phyloP scores from a whole-genome alignment of 2,797 vertebrate species.

The Intellagama lesueurii region DNA sequence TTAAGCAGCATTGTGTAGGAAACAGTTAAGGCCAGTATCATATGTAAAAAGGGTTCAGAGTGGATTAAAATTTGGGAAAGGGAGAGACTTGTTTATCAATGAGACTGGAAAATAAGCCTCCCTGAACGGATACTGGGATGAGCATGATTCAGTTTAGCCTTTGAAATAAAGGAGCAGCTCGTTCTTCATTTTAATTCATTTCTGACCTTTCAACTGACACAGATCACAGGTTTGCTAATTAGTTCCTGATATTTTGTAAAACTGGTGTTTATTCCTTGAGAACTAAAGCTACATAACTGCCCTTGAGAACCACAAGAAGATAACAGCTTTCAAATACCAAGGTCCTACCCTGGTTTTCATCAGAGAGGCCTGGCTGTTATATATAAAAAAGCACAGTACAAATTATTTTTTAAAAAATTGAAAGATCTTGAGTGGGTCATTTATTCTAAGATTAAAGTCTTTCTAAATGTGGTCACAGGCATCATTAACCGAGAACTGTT shows the following conservation, averaged over 20 bases:
- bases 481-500: conserved; percentile 1
- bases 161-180: neutral
- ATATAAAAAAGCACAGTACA: neutral
- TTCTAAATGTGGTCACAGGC: neutral
- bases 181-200: conserved; percentile 17
- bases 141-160: neutral
- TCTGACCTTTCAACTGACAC: neutral
- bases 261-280: conserved; percentile 40
- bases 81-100: neutral
- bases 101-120: neutral
- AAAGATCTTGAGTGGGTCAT: neutral
- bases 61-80: neutral
- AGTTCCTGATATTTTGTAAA: neutral
- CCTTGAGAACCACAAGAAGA: conserved; percentile 25
- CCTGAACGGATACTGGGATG: neutral
- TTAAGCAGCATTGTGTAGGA: neutral
- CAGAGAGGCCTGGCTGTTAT: neutral
- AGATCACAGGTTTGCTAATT: conserved; percentile 33
- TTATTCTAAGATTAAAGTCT: neutral
- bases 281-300: conserved; percentile 22
- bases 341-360: conserved; percentile 22
- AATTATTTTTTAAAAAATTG: neutral
- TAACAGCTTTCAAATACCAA: neutral
- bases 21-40: neutral
- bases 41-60: neutral